Evolutionary conservation across 2,797 vertebrate species (phyloP), one percentile per base, ranked within the genome.

Genomic region (Halcyon badia): DNA sequence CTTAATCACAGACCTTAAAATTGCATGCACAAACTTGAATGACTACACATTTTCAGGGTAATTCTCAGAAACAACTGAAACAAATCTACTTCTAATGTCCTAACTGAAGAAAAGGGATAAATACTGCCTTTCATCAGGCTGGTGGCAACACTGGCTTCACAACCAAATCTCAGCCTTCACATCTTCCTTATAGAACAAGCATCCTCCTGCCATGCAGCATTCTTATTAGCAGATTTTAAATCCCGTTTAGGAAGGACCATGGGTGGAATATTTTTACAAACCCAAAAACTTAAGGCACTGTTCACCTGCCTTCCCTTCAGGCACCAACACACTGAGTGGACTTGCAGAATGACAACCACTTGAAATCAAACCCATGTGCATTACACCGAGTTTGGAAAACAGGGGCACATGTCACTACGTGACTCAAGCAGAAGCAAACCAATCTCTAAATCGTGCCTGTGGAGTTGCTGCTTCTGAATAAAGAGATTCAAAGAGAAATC

Each of bases 291-390:
- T 68, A 10, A 58, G 48, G 41, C 11, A 25, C 6, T 54, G 51
- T 31, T 66, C 19, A 31, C 19, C 35, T 70, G 42, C 61, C 48
- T 62, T 44, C 20, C 61, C 54, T 71, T 68, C 58, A 52, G 48
- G 48, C 28, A 58, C 1, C 52, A 58, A 7, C 19, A 6, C 7
- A 30, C 11, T 5, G 31, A 49, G 19, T 6, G 16, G 73, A 22
- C 13, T 8, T 4, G 31, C 18, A 31, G 35, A 79, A n/a, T 0
- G 2, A 1, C 20, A 18, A 24, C 2, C 30, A 30, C 25, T 16
- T 30, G 31, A 14, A 49, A 70, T 16, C 33, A 35, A 70, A 39
- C 8, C 51, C 19, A 16, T 0, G 0, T 15, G 51, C 16, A 33
- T 11, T 48, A 41, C 57, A 65, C 28, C 3, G 10, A 19, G 39